Base-by-base conservation (phyloP, 2,113 vertebrate species). In the Microcebus griseorufus region DNA sequence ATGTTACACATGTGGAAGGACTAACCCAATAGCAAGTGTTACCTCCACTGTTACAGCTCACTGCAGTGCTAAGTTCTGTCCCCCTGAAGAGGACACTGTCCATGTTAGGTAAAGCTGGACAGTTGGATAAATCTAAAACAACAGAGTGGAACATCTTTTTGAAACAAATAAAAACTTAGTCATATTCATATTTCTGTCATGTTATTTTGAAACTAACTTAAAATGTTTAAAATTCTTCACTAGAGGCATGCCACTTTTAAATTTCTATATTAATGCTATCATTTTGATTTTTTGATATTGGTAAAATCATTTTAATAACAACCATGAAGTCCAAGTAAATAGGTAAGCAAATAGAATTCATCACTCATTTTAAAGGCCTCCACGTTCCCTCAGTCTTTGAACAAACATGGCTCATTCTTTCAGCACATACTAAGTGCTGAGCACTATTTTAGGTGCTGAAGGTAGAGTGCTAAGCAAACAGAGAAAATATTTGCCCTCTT, bases 151-250 rank as follows among this genome's bases (percentile, higher is more conserved):
- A 9, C 37, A 27, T 37, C 22, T 79, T 67, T 88, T 48, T 90
- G 91, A 37, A 45, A 95, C 48, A 76, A 0, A 55, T 16, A 11
- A 18, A 58, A 82, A 23, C 5, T 92, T 45, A 78, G 27, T 85
- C 27, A 8, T 82, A 83, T 73, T 72, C 84, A 29, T 81, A 85
- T 93, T 97, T 48, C 69, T 95, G 51, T 39, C 18, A 32, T 69
- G 27, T n/a, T 91, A 1, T 79, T 96, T 94, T 82, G 6, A 90
- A 84, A 90, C 58, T 96, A 60, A 70, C 78, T 84, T 79, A 45
- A 62, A 80, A 34, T 93, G 55, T 93, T 90, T 79, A 60, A 51
- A 60, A 60, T 70, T 93, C 32, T 83, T 60, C 34, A 37, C 34
- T 29, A 83, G 51, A 64, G 5, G 1, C 9, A 25, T 86, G 25